Conservation (phyloP, 1,140 invertebrate species). For the Bombus huntii region DNA sequence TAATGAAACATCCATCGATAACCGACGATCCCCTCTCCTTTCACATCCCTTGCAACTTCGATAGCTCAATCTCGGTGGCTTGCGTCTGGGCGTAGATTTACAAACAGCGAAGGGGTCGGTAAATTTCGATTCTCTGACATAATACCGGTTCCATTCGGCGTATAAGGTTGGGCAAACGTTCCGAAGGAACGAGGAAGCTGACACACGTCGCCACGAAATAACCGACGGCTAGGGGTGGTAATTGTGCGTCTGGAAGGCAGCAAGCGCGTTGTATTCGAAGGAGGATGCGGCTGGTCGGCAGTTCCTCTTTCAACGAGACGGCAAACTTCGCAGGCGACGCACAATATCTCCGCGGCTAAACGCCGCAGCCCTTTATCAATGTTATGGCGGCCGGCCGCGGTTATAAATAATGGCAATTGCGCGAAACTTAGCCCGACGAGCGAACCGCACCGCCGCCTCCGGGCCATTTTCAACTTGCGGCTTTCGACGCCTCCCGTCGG, state of each 20-base stretch:
- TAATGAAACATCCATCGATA: neutral
- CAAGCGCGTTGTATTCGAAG: constrained; percentile 37
- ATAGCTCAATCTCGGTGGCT: constrained; percentile 10
- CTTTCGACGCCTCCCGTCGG: constrained; percentile 47
- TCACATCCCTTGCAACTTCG: neutral
- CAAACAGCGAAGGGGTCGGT: constrained; percentile 13
- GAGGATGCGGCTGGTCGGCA: neutral
- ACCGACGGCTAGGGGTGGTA: neutral
- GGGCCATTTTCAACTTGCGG: constrained; percentile 63
- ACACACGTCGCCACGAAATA: constrained; percentile 12
- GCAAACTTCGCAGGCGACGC: constrained; percentile 71
- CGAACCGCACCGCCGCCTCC: constrained; percentile 56
- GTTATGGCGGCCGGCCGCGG: constrained; percentile 74
- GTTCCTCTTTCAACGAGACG: neutral
- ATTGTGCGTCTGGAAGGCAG: constrained; percentile 18
- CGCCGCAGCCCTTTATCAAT: constrained; percentile 81
- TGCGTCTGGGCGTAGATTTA: neutral
- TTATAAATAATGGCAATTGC: constrained; percentile 81
- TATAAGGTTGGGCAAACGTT: neutral
- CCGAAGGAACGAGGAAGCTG: neutral
- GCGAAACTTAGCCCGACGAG: constrained; percentile 64
- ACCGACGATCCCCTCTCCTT: neutral
- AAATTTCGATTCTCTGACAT: constrained; percentile 25
- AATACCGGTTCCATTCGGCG: neutral
- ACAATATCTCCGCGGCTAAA: constrained; percentile 71